Evolutionary conservation across 2,113 vertebrate species (phyloP).

Genomic region (chimpanzee (Pan troglodytes)): NHGRI_mPanTro3-v2.1_pri NC_072407.2:80421501-80422000

Average conservation of each 20-base stretch:
- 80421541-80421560: neutral
- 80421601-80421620: neutral
- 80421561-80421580: neutral
- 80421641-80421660: conserved; percentile 17
- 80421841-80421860: conserved; percentile 31
- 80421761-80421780: conserved; percentile 21
- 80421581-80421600: neutral
- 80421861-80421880: neutral
- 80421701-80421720: neutral
- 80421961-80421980: neutral
- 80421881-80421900: neutral
- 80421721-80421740: neutral
- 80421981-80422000: neutral
- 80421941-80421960: neutral
- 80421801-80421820: neutral
- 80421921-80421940: neutral
- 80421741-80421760: neutral
- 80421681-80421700: neutral
- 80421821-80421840: neutral
- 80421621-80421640: neutral
- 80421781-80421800: neutral
- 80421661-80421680: neutral
- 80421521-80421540: neutral
- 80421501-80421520: neutral
- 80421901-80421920: neutral